Evolutionary conservation across 1,140 invertebrate species (phyloP).

Genomic region (Cherax quadricarinatus): DNA sequence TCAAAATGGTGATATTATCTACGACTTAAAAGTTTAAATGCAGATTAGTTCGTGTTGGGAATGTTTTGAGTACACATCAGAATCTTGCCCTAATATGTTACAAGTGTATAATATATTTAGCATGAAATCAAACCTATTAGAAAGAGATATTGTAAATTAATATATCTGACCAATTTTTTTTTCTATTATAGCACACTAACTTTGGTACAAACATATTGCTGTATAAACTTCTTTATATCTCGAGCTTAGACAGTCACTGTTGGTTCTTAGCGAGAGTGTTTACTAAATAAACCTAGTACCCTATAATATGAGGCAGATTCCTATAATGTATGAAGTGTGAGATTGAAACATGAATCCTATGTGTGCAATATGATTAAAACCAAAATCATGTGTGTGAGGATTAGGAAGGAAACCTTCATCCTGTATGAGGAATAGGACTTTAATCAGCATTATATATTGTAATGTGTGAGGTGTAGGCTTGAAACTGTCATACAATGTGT

Average conservation of each 20-base stretch:
- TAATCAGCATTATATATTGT: too few species aligned
- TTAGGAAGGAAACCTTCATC: too few species aligned
- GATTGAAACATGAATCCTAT: too few species aligned
- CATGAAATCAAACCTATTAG: not conserved
- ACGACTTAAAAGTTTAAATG: too few species aligned
- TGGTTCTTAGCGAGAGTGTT: not conserved
- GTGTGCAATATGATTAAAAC: too few species aligned
- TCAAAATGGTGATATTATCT: too few species aligned
- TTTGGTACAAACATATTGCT: constrained; percentile 33
- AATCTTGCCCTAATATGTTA: not conserved
- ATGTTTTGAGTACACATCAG: not conserved
- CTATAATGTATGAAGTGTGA: not conserved
- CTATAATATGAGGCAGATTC: not conserved
- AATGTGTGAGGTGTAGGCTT: too few species aligned
- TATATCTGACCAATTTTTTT: not conserved
- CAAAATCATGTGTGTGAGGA: too few species aligned
- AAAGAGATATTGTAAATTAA: not conserved
- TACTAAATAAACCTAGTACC: not conserved
- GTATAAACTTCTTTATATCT: constrained; percentile 9
- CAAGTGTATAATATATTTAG: not conserved
- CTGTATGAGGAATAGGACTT: too few species aligned
- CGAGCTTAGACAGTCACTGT: not conserved
- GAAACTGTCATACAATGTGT: too few species aligned
- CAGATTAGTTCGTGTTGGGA: not conserved
- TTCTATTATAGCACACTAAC: constrained; percentile 28